phyloP scores from a whole-genome alignment of 2,113 vertebrate genomes.

The Gnathonemus echidnorhynchus region DNA sequence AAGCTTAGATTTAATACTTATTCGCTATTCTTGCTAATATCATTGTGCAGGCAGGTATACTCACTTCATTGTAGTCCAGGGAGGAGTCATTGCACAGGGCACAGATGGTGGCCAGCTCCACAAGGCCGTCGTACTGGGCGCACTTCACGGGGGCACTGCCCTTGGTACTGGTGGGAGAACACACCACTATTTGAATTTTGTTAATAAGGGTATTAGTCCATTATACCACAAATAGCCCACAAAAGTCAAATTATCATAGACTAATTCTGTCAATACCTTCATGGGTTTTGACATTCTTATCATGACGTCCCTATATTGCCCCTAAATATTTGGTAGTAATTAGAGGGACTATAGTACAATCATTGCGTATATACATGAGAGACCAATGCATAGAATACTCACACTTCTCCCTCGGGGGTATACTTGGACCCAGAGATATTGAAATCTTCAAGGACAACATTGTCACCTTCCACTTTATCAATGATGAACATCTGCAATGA shows the following conservation, averaged over 20 bases:
- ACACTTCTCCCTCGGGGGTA: slow-evolving; percentile 91
- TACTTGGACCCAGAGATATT: slow-evolving; percentile 89
- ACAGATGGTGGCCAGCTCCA: slow-evolving; percentile 87
- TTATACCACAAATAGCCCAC: not conserved
- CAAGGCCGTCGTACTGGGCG: slow-evolving; percentile 81
- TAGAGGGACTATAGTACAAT: not conserved
- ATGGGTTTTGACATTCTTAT: not conserved
- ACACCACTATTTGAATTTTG: not conserved
- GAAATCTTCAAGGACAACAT: slow-evolving; percentile 72
- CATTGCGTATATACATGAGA: not conserved
- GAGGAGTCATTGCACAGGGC: slow-evolving; percentile 91
- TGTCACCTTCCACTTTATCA: slow-evolving; percentile 74
- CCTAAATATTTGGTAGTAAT: not conserved
- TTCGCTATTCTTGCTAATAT: not conserved
- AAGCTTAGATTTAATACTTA: no score
- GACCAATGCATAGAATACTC: slow-evolving; percentile 46
- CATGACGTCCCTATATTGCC: not conserved
- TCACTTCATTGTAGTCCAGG: slow-evolving; percentile 87
- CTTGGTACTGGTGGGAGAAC: slow-evolving; percentile 55
- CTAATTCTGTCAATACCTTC: not conserved
- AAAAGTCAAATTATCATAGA: not conserved
- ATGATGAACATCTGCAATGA: slow-evolving; percentile 78
- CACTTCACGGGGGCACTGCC: slow-evolving; percentile 60
- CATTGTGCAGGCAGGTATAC: not conserved
- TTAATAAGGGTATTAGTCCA: not conserved